Evolutionary conservation across 1,140 invertebrate genomes (phyloP), one percentile per base, ranked within the genome.

Genomic region (Drosophila jambulina): DNA sequence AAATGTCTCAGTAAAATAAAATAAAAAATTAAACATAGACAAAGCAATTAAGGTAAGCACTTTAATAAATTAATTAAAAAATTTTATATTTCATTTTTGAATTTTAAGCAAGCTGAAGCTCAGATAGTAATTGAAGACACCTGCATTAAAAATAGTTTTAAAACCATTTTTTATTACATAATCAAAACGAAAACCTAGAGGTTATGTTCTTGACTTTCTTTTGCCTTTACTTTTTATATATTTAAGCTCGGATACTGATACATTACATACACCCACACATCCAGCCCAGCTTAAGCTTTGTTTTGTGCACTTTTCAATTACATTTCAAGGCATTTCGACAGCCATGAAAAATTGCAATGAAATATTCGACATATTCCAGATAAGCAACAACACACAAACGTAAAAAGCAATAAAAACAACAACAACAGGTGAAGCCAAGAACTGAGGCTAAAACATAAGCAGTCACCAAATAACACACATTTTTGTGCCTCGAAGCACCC

Each of bases 341-440:
- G 69, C 69, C 69, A 49, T 72, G 69, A 72, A 60, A 71, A 72
- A 72, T 68, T 72, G 70, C 70, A 74, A 21, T 38, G 70, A 60
- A 74, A 74, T 74, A 74, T 74, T 74, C 68, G 68, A 74, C 68
- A 74, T 72, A 72, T 74, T 60, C 70, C 68, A 71, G 70, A 74
- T 72, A 59, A 74, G 32, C 68, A 72, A 72, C 53, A 49, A 71
- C 19, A 54, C 25, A 40, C 8, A 61, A 25, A 12, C 5, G 13
- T 34, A n/a, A 42, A 53, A 34, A 45, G 27, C 54, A 10, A 21
- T 46, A 53, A 60, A 69, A 34, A 13, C 34, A 36, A 36, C 40
- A 42, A 69, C 38, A 17, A 62, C 15, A 27, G 46, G 27, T n/a
- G n/a, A 45, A 43, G 40, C 45, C 59, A 80, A 80, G 70, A 65